Evolutionary conservation across 30 jellyfish, hydroid and myxozoan genomes (phyloP).

Genomic region (Hydra vulgaris): DNA sequence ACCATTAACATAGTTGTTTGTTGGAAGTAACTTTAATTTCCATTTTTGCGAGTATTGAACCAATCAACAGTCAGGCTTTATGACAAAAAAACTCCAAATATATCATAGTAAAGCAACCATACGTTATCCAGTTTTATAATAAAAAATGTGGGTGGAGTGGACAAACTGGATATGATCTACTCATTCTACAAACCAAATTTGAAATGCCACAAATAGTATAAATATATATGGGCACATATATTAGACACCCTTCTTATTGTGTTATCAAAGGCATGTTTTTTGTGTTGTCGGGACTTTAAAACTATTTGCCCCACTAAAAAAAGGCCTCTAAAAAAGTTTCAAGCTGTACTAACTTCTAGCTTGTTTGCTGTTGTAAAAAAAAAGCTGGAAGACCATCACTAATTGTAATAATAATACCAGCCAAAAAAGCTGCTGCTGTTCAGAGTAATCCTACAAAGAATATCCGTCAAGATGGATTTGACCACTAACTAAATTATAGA

Average conservation of each 20-base stretch:
- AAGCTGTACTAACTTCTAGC: not conserved
- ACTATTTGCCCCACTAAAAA: not conserved
- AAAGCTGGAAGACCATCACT: conserved; percentile 23
- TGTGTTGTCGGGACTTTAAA: conserved; percentile 18
- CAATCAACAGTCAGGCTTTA: conserved; percentile 10
- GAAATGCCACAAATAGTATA: conserved; percentile 18
- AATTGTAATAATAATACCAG: not conserved
- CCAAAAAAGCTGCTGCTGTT: not conserved
- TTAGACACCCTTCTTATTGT: conserved; percentile 23
- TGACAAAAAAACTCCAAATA: conserved; percentile 1
- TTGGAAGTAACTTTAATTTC: conserved; percentile 9
- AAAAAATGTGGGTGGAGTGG: conserved; percentile 26
- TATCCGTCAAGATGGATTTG: conserved; percentile 17
- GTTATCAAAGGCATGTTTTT: conserved; percentile 18
- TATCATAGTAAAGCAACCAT: not conserved
- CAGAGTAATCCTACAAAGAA: conserved; percentile 2
- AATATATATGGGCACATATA: conserved; percentile 22
- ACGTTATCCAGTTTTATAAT: conserved; percentile 13
- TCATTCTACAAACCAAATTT: conserved; percentile 23
- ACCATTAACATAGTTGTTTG: conserved; percentile 10
- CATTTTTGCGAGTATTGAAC: conserved; percentile 20
- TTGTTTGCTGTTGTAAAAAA: not conserved
- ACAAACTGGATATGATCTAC: conserved; percentile 35
- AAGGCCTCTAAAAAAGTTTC: not conserved
- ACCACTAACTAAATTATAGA: conserved; percentile 4